A percentile compares a stretch with the other conserved stretches of the same genome.
These are phyloP conservation scores for Ceratosolen fusciceps DNA, from an alignment of 1,140 invertebrate genomes.

Conservation along the genomic window DNA sequence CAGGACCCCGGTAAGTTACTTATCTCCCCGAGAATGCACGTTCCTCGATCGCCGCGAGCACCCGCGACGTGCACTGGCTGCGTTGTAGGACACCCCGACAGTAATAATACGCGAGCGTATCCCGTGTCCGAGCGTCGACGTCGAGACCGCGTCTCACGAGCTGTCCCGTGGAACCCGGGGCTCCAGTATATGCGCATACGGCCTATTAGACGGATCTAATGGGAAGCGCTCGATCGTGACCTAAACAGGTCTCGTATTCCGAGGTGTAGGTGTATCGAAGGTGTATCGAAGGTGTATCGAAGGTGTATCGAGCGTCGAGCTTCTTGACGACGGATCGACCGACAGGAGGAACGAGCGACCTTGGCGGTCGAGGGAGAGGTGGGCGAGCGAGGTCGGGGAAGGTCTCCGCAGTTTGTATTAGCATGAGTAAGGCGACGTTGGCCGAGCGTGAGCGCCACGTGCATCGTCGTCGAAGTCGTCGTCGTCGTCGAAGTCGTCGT, in stretches of 20 bases:
- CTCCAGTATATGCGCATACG: no score
- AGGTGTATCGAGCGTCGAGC: neutral
- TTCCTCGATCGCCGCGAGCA: neutral
- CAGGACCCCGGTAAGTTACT: conserved; percentile 64
- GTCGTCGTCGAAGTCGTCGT: neutral
- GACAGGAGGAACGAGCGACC: neutral
- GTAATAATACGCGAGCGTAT: no score
- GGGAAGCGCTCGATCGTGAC: no score
- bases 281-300: neutral
- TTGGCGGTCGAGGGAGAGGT: no score
- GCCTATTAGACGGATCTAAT: no score
- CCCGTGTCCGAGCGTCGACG: no score
- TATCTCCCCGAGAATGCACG: no score
- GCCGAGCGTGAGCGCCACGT: neutral
- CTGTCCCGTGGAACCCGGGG: no score
- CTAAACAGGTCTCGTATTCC: no score
- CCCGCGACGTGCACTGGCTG: neutral
- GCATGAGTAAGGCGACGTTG: neutral
- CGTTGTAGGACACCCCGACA: no score
- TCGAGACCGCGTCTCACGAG: no score
- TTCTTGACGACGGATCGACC: neutral
- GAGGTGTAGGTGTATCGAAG: no score
- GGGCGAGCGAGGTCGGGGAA: neutral
- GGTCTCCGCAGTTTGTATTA: neutral
- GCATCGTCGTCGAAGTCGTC: neutral